Evolutionary conservation across 2,888 invertebrate species (phyloP), one percentile per base, ranked within the genome.

Genomic region (Formica aserva): DNA sequence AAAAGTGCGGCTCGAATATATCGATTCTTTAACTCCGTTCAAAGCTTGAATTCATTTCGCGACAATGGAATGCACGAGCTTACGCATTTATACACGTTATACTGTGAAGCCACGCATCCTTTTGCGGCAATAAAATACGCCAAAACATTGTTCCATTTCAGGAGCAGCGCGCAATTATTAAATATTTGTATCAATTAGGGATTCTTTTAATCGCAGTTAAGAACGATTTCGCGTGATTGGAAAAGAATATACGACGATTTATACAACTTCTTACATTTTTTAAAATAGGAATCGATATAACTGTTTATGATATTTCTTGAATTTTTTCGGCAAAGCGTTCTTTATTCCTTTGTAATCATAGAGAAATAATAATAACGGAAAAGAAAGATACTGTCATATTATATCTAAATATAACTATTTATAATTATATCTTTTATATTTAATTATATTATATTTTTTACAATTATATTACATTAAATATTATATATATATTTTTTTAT

Each of bases 121-220:
- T 67, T 71, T 35, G 35, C 29, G 71, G 22, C 75, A 38, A 63
- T 62, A 62, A 83, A 82, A 87, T 81, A 65, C 45, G 32, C 78
- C 38, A 48, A 52, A 22, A 41, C 11, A n/a, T 6, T 2, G 3
- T n/a, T 52, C 22, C 35, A 35, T 22, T 35, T 77, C n/a, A 29
- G 18, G 48, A 48, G 22, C 26, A 55, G 41, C 15, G 13, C 45
- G 18, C 60, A 38, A 77, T 81, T 66, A 81, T 86, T 88, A 85
- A 86, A 86, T 83, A 67, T 82, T 75, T 62, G 69, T 76, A 22
- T 41, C 48, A 60, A 72, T n/a, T 78, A 57, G 32, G 29, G 15
- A 9, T 32, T 41, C 60, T 55, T 5, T 63, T 80, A 82, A 80
- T 65, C 32, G 63, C 29, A 9, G 72, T 78, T 82, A 52, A 74